Base-by-base conservation (phyloP, 2,113 vertebrate genomes). In the Phocoena phocoena region DNA sequence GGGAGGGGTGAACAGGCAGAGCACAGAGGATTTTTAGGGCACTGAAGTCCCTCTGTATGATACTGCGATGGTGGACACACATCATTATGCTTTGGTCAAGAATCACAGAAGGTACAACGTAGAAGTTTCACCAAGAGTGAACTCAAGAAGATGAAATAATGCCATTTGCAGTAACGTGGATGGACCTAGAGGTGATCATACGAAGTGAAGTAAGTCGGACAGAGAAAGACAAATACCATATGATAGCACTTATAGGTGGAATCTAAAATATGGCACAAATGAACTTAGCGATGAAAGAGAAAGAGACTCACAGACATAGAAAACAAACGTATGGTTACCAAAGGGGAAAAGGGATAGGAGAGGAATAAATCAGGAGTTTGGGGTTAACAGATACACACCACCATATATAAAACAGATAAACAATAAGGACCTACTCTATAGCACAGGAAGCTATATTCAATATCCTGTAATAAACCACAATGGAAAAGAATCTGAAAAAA, bases 11-110 rank as follows among this genome's bases (percentile, higher is more conserved):
- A 44, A 4, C 0, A 36, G 9, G 28, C 5, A 9, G 18, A 55
- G n/a, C 26, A 79, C 17, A 23, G 47, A 23, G 31, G 50, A 36
- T 55, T 18, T 55, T n/a, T 28, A 67, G 36, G 92, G 47, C 31
- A 2, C 33, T 28, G 62, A 58, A 15, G 21, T 31, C 5, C 2
- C 4, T 25, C 65, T 28, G 65, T n/a, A 6, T 14, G 28, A 2
- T 7, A 13, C 15, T 2, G 3, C 36, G 21, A 62, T 1, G 10
- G 41, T 17, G 41, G 53, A 20, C 44, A 8, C 11, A 0, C 0
- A 7, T 63, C 63, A 8, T 23, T 2, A 14, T 2, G 3, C 18
- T 25, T 38, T 31, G 26, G 18, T 13, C 18, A 41, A 41, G 58
- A 70, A 28, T 8, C 26, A 50, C 1, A 15, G 47, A 47, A 28